Percentiles rank a stretch among this genome's conserved stretches.
Conservation (phyloP, 53 echinoderm and acorn worm species). For the Henricia sp. region DNA sequence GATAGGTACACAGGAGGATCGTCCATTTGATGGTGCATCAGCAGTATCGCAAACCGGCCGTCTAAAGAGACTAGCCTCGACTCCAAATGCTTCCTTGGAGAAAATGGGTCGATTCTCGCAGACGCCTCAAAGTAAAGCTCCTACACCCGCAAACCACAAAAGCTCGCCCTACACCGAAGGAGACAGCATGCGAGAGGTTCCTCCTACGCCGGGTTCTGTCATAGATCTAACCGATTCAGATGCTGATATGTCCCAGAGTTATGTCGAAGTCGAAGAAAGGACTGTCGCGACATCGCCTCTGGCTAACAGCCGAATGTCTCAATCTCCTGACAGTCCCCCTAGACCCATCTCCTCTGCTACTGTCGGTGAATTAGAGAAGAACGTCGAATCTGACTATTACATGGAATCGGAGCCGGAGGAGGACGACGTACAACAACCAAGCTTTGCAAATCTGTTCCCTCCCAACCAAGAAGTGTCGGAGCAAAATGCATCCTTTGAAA, state of each 20-base stretch:
- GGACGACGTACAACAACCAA: no score
- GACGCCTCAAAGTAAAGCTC: background rate
- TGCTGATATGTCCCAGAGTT: conserved; percentile 34
- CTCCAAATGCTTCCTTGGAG: conserved; percentile 3
- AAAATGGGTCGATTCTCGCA: conserved; percentile 27
- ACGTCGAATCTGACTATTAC: conserved; percentile 33
- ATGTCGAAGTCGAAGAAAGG: conserved; percentile 32
- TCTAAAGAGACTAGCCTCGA: conserved; percentile 24
- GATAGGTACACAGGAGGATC: background rate
- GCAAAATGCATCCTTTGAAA: background rate
- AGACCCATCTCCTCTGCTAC: conserved; percentile 36
- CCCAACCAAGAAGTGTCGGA: background rate
- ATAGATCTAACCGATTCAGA: conserved; percentile 47
- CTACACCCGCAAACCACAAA: background rate
- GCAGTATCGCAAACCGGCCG: background rate
- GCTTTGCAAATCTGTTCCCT: background rate
- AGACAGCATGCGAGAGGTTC: conserved; percentile 9
- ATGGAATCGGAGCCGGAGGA: conserved; percentile 31
- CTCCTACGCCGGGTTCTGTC: conserved; percentile 9
- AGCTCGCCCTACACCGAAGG: background rate
- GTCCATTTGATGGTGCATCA: background rate
- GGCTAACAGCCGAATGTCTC: background rate
- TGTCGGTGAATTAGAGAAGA: conserved; percentile 22
- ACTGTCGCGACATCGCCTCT: conserved; percentile 38
- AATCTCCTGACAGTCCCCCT: conserved; percentile 1